Percentiles rank a stretch among this genome's conserved stretches.
Evolutionary conservation across 2,888 invertebrate genomes (phyloP).

Genomic region (Neocrepidodera transversa): DNA sequence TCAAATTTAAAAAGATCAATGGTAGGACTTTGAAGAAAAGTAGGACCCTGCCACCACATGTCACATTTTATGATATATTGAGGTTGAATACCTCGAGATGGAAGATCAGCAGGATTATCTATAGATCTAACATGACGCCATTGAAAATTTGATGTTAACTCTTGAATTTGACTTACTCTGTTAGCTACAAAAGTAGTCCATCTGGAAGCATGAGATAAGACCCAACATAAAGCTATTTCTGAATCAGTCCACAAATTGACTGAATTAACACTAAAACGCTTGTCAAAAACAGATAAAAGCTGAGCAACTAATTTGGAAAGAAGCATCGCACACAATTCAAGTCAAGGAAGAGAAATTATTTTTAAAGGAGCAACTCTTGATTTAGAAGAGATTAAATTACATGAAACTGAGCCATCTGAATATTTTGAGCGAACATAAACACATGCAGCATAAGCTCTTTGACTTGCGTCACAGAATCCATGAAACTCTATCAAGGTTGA

Average conservation of each 20-base stretch:
- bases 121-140: slow-evolving; percentile 26
- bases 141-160: not conserved
- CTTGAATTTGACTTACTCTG: slow-evolving; percentile 23
- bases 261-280: no score
- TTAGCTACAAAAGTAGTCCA: slow-evolving; percentile 34
- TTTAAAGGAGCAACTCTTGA: not conserved
- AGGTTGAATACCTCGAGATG: not conserved
- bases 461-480: not conserved
- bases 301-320: not conserved
- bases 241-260: not conserved
- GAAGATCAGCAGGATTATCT: slow-evolving; percentile 26
- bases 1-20: not conserved
- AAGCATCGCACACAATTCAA: no score
- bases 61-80: not conserved
- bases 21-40: not conserved
- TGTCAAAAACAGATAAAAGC: not conserved
- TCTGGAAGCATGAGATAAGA: slow-evolving; percentile 16
- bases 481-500: not conserved
- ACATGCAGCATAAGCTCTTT: not conserved
- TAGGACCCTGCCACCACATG: not conserved
- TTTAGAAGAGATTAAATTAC: not conserved
- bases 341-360: not conserved
- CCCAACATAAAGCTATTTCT: slow-evolving; percentile 19
- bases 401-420: not conserved
- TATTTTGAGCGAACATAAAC: not conserved